These are phyloP conservation scores for Tricholaema leucomelas DNA, from an alignment of 2,113 vertebrate genomes.

Conservation along the genomic window DNA sequence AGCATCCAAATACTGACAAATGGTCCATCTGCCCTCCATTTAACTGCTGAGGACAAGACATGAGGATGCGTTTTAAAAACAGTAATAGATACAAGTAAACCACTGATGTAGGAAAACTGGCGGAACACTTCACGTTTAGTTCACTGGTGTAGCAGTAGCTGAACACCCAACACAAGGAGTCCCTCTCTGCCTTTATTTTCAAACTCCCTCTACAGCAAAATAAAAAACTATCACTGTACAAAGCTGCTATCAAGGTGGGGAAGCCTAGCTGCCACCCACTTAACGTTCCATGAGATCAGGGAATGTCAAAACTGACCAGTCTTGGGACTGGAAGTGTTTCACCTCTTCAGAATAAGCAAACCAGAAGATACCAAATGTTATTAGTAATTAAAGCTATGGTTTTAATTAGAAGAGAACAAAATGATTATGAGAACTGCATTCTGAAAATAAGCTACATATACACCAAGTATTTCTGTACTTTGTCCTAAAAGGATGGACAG, in stretches of 20 bases:
- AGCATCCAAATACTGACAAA: background rate
- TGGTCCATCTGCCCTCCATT: accelerated
- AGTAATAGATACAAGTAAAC: background rate
- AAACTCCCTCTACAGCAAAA: background rate
- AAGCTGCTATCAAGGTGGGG: background rate
- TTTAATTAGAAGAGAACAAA: background rate
- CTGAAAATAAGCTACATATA: background rate
- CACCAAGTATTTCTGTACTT: background rate
- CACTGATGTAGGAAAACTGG: background rate
- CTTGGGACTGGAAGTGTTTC: background rate
- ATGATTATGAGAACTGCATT: background rate
- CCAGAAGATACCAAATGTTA: background rate
- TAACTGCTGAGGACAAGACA: background rate
- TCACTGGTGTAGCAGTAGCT: background rate
- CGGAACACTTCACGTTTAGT: background rate
- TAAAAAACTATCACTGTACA: background rate
- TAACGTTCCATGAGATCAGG: background rate
- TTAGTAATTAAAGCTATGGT: background rate
- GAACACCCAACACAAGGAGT: background rate
- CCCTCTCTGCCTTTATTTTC: background rate
- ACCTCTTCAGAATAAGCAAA: background rate
- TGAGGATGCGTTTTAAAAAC: background rate
- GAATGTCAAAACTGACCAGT: background rate
- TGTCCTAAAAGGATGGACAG: background rate
- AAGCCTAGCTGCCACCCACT: background rate